Percentiles rank a stretch among this genome's conserved stretches.
These are phyloP conservation scores for Cremastinae sp. DNA, from an alignment of 2,888 invertebrate species.

Conservation along the genomic window DNA sequence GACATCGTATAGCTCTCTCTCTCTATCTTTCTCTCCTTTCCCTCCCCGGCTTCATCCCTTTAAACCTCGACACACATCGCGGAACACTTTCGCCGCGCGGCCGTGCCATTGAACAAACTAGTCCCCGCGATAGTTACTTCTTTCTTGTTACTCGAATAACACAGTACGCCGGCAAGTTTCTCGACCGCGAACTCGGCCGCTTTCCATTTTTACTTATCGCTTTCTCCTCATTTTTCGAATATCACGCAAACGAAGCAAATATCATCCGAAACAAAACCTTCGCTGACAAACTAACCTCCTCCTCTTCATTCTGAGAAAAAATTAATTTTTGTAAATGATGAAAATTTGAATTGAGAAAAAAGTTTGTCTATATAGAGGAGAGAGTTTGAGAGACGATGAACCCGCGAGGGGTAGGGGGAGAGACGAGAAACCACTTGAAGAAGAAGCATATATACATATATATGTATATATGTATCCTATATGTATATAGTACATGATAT, in stretches of 20 bases:
- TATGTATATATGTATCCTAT: slow-evolving; percentile 24
- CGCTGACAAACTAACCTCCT: no score
- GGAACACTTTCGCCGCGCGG: slow-evolving; percentile 49
- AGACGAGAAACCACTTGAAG: slow-evolving; percentile 62
- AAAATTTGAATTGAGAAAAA: slow-evolving; percentile 53
- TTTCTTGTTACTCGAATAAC: slow-evolving; percentile 74
- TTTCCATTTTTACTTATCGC: no score
- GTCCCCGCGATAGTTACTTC: slow-evolving; percentile 78
- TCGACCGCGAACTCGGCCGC: slow-evolving; percentile 65
- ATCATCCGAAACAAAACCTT: no score
- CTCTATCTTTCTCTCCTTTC: slow-evolving; percentile 43
- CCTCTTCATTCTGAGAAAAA: no score
- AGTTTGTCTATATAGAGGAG: slow-evolving; percentile 47
- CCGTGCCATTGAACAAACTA: slow-evolving; percentile 79
- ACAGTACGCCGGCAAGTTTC: slow-evolving; percentile 74
- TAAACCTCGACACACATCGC: slow-evolving; percentile 50
- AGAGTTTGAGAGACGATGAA: slow-evolving; percentile 59
- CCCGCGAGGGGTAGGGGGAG: slow-evolving; percentile 58
- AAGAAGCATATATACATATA: slow-evolving; percentile 46
- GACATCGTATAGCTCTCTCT: slow-evolving; percentile 67
- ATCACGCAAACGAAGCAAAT: no score
- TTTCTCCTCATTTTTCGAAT: no score
- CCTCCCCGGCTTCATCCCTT: slow-evolving; percentile 39
- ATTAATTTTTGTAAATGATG: slow-evolving; percentile 37
- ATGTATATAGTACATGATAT: no score